Evolutionary conservation across 2,113 vertebrate genomes (phyloP), one percentile per base, ranked within the genome.

Genomic region (Actinemys pallida): DNA sequence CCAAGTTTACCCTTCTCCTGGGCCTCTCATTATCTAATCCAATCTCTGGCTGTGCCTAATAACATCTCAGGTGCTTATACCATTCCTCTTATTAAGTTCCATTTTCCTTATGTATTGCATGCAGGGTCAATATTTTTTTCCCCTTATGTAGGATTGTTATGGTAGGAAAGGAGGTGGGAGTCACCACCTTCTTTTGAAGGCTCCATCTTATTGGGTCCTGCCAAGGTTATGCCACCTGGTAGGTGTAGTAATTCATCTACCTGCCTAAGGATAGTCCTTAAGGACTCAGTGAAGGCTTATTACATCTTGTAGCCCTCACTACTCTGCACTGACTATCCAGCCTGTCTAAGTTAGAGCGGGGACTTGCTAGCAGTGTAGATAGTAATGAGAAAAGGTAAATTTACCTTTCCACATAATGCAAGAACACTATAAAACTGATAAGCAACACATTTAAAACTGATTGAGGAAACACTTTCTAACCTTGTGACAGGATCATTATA

Each of bases 1-100:
- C n/a, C 39, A 27, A 3, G 14, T 65, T 35, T 35, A 65, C 31
- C 31, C 31, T 35, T 65, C 62, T 65, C 31, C 62, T n/a, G 31
- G 62, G 31, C 31, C 62, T 4, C 8, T 35, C 17, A 22, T 72
- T 39, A 76, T 3, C 17, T 84, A 45, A 10, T 31, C 17, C 4
- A 52, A 62, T 27, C 10, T 90, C 80, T 0, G 0, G 14, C 62
- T 57, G 20, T 10, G 29, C 3, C 10, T 14, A 65, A 0, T 0
- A 65, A 35, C 7, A 59, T 85, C 24, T 50, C 81, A 0, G 22
- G 22, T 79, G n/a, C 14, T 91, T 53, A 42, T 49, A 47, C 29
- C 27, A 50, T 50, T 50, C 16, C 25, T 14, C 76, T 76, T 27
- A 7, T 76, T 79, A 39, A 57, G 54, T 25, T 57, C 39, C 25